A percentile compares a stretch with the other conserved stretches of the same genome.
phyloP scores from a whole-genome alignment of 2,113 vertebrate species.

The Dromaius novaehollandiae region DNA sequence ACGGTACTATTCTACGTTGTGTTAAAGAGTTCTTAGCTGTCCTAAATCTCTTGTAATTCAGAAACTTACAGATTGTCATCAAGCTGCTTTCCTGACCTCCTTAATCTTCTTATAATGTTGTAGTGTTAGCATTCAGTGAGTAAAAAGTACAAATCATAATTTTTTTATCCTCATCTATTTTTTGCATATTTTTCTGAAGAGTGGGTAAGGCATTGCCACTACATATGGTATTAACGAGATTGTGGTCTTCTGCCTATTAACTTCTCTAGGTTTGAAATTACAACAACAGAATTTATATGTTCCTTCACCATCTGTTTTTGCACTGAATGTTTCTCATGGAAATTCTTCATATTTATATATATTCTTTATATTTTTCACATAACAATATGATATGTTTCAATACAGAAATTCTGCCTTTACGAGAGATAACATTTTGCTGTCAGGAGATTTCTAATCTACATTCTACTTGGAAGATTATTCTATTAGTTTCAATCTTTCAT shows the following conservation, averaged over 20 bases:
- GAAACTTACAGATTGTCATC: neutral
- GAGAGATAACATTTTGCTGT: neutral
- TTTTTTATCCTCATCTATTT: neutral
- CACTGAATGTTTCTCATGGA: fast-evolving
- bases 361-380: neutral
- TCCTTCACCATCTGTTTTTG: neutral
- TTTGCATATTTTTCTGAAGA: neutral
- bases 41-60: neutral
- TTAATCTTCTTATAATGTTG: neutral
- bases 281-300: neutral
- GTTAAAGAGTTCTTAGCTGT: neutral
- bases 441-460: neutral
- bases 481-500: neutral
- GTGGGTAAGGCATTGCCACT: neutral
- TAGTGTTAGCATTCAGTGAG: neutral
- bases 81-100: neutral
- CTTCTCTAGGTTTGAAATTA: neutral
- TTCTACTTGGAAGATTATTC: neutral
- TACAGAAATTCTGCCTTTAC: neutral
- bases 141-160: neutral
- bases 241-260: neutral
- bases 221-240: neutral
- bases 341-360: neutral
- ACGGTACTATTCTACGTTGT: neutral
- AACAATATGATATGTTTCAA: neutral